Conservation (phyloP, 1,140 invertebrate genomes). For the Apis florea region DNA sequence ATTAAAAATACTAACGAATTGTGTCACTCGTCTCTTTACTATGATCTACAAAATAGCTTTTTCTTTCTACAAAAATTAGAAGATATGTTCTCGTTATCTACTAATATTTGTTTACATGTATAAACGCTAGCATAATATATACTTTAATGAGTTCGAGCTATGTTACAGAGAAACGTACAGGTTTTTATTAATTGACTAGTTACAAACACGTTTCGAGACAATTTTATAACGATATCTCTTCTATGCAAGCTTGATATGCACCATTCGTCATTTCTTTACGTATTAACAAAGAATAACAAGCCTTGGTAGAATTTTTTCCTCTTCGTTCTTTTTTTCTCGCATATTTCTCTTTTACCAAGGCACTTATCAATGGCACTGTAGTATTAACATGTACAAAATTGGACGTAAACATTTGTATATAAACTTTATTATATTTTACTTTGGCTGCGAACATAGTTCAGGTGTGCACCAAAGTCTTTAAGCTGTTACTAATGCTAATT, state of each 20-base stretch:
- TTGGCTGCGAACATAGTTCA: not conserved
- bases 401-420: conserved; percentile 21
- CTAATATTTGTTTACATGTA: conserved; percentile 7
- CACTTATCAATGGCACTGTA: conserved; percentile 68
- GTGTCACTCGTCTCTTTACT: not conserved
- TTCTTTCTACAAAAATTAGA: conserved; percentile 25
- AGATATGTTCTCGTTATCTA: conserved; percentile 19
- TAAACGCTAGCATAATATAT: conserved; percentile 37
- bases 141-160: conserved; percentile 48
- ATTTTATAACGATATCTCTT: not conserved
- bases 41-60: not conserved
- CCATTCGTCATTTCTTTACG: not conserved
- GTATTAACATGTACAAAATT: conserved; percentile 49
- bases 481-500: too few relatives aligned
- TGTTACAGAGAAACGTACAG: conserved; percentile 58
- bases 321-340: too few relatives aligned
- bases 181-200: conserved; percentile 74
- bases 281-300: conserved; percentile 5
- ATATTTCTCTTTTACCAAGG: conserved; percentile 42
- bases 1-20: not conserved
- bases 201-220: conserved; percentile 68
- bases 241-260: not conserved
- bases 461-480: conserved; percentile 14
- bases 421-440: not conserved
- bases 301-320: conserved; percentile 16